Conservation (phyloP, 2,888 invertebrate species). For the Drosophila planitibia region DNA sequence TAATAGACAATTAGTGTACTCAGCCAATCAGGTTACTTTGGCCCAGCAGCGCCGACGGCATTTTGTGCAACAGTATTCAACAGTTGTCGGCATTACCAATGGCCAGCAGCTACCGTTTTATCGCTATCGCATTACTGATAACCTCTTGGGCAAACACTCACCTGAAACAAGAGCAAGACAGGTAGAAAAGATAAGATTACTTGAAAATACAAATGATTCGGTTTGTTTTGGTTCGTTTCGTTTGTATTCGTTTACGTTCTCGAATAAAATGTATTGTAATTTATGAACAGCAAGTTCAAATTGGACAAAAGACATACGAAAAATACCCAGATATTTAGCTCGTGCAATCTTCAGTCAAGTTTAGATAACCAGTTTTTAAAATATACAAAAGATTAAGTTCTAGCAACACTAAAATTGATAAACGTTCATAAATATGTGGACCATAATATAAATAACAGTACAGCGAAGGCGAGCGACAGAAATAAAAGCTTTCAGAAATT, state of each 20-base stretch:
- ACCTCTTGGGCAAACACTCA: constrained; percentile 50
- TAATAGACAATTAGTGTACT: constrained; percentile 72
- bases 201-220: constrained; percentile 26
- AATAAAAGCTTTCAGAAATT: not conserved
- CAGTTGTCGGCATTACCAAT: constrained; percentile 36
- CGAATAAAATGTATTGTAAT: constrained; percentile 24
- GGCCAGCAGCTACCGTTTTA: constrained; percentile 39
- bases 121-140: constrained; percentile 50
- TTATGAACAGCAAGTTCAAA: constrained; percentile 33
- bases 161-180: constrained; percentile 49
- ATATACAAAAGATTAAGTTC: constrained; percentile 14
- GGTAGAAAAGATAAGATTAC: constrained; percentile 53
- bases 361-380: constrained; percentile 17
- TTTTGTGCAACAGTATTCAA: constrained; percentile 34
- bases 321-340: constrained; percentile 3
- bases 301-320: constrained; percentile 5
- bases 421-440: constrained; percentile 1
- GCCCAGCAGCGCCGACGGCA: constrained; percentile 57
- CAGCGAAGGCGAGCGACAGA: not conserved
- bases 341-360: constrained; percentile 5
- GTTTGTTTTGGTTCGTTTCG: constrained; percentile 11
- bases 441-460: not conserved
- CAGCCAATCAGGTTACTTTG: constrained; percentile 71
- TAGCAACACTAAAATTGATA: constrained; percentile 15
- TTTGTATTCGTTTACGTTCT: not conserved